Evolutionary conservation across 2,888 invertebrate species (phyloP).

Genomic region (Dascillus cervinus): DNA sequence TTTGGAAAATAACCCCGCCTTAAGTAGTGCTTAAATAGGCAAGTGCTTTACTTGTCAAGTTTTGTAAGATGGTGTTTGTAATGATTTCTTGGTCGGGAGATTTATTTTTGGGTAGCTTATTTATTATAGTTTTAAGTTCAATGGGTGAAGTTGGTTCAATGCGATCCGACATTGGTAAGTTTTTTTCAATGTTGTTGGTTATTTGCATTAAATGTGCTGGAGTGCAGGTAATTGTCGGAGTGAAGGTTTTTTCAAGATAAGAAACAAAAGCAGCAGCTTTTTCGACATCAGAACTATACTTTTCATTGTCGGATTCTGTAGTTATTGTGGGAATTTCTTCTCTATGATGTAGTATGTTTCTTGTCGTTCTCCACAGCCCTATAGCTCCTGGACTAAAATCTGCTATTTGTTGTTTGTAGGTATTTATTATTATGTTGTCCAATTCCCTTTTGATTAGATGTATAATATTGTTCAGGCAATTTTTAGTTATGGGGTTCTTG

Average conservation of each 20-base stretch:
- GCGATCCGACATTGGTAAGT: constrained; percentile 2
- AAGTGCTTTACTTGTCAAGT: too few species aligned
- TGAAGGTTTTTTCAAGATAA: constrained; percentile 1
- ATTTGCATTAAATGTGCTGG: not conserved
- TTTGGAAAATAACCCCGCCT: constrained; percentile 1
- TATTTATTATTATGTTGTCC: constrained; percentile 2
- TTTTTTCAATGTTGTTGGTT: not conserved
- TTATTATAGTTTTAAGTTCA: not conserved
- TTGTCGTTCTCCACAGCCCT: constrained; percentile 1
- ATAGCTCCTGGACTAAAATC: constrained; percentile 2
- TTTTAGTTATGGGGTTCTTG: constrained; percentile 3
- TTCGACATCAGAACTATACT: constrained; percentile 2
- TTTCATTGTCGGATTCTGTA: constrained; percentile 1
- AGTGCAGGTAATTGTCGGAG: constrained; percentile 1
- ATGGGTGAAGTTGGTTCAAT: constrained; percentile 1
- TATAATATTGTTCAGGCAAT: constrained; percentile 1
- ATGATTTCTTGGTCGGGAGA: constrained; percentile 1
- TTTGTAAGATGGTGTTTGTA: not conserved
- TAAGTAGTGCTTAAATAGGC: not conserved
- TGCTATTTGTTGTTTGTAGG: constrained; percentile 1
- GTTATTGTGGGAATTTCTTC: constrained; percentile 1
- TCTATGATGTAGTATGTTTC: constrained; percentile 1
- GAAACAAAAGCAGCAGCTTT: constrained; percentile 6
- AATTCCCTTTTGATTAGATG: constrained; percentile 5
- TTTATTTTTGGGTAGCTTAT: constrained; percentile 1